A percentile compares a stretch with the other conserved stretches of the same genome.
Conservation (phyloP, 2,797 vertebrate genomes). For the Tragelaphus oryx region DNA sequence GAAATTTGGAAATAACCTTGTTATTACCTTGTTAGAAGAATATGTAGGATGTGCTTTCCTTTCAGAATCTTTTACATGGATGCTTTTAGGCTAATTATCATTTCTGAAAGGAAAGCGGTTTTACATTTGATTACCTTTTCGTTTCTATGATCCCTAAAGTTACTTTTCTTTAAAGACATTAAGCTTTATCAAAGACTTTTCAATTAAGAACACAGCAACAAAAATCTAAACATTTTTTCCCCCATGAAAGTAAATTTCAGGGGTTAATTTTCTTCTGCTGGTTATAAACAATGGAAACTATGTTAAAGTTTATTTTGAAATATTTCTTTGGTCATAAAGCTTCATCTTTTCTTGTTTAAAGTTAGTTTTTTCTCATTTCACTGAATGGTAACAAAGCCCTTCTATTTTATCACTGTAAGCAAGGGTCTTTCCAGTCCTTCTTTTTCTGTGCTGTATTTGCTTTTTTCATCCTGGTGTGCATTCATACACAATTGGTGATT, state of each 20-base stretch:
- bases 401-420: neutral
- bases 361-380: neutral
- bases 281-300: neutral
- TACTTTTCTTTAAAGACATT: neutral
- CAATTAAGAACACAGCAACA: neutral
- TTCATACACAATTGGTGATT: slow-evolving; percentile 70
- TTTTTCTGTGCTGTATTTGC: neutral
- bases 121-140: slow-evolving; percentile 16
- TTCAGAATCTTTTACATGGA: slow-evolving; percentile 45
- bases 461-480: slow-evolving; percentile 54
- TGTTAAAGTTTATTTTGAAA: slow-evolving; percentile 31
- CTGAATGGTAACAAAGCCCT: neutral
- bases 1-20: slow-evolving; percentile 61
- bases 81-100: neutral
- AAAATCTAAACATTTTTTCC: neutral
- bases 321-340: slow-evolving; percentile 15
- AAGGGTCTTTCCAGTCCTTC: neutral
- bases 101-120: slow-evolving; percentile 36
- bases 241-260: neutral
- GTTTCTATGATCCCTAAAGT: neutral
- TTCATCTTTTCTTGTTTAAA: slow-evolving; percentile 27
- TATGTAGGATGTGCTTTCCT: slow-evolving; percentile 13
- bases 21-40: slow-evolving; percentile 54
- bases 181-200: neutral
- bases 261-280: neutral